Conservation (phyloP, 2,888 invertebrate genomes). For the Leptinotarsa tumamoca region DNA sequence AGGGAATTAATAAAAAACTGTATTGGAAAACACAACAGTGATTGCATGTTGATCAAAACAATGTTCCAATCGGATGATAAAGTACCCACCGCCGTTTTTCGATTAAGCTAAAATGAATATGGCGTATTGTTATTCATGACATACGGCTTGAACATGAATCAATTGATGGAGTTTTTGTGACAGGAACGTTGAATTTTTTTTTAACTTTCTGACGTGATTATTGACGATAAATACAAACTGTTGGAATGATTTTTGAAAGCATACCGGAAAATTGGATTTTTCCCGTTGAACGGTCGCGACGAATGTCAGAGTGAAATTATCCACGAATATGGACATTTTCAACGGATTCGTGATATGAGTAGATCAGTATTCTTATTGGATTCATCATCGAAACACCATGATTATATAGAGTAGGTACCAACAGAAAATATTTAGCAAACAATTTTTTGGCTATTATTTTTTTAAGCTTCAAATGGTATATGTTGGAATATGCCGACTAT, state of each 20-base stretch:
- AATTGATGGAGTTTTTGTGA: constrained; percentile 7
- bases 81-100: constrained; percentile 3
- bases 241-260: constrained; percentile 1
- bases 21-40: background rate
- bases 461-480: too few species aligned
- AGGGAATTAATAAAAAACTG: constrained; percentile 1
- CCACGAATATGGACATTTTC: too few species aligned
- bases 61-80: constrained; percentile 14
- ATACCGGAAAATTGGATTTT: constrained; percentile 3
- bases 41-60: constrained; percentile 18
- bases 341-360: too few species aligned
- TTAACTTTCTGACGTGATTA: background rate
- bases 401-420: too few species aligned
- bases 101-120: constrained; percentile 11
- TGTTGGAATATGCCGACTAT: too few species aligned
- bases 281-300: background rate
- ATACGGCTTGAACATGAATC: background rate
- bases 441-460: too few species aligned
- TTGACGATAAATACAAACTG: background rate
- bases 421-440: too few species aligned
- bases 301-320: background rate
- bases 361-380: too few species aligned
- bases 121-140: constrained; percentile 14
- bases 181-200: background rate
- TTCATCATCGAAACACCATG: too few species aligned